A percentile compares a stretch with the other conserved stretches of the same genome.
phyloP scores from a whole-genome alignment of 2,113 vertebrate species.

The Microcebus jonahi region DNA sequence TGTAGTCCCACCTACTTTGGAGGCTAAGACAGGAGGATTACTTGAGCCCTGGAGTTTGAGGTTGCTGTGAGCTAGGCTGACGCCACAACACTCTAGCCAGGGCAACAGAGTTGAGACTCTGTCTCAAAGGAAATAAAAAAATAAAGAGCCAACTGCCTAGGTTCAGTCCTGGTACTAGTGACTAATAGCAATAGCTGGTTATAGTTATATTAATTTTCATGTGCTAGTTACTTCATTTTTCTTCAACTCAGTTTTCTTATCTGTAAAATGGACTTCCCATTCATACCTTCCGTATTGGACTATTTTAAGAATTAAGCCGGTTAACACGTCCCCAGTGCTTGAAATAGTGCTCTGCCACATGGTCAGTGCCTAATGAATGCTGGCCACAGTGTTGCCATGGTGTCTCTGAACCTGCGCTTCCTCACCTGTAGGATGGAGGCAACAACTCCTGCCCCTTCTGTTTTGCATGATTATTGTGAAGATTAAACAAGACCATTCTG shows the following conservation, averaged over 20 bases:
- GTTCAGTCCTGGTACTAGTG: neutral
- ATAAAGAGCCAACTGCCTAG: neutral
- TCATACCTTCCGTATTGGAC: too few relatives aligned
- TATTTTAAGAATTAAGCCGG: neutral
- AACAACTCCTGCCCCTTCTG: too few relatives aligned
- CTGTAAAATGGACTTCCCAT: neutral
- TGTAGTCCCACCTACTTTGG: too few relatives aligned
- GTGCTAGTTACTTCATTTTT: neutral
- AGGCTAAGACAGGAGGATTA: too few relatives aligned
- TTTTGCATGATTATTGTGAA: neutral
- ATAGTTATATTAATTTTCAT: neutral
- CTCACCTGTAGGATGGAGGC: neutral
- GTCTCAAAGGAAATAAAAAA: too few relatives aligned
- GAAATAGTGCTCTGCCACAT: accelerated
- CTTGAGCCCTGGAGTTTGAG: too few relatives aligned
- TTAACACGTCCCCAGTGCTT: neutral
- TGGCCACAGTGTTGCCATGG: accelerated
- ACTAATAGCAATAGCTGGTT: neutral
- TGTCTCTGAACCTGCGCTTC: neutral
- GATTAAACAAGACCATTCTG: neutral
- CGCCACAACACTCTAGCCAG: too few relatives aligned
- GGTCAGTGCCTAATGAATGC: neutral
- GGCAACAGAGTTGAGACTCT: too few relatives aligned
- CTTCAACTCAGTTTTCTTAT: neutral
- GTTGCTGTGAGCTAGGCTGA: too few relatives aligned